Evolutionary conservation across 1,140 invertebrate species (phyloP).

Genomic region (Dermatophagoides farinae): DNA sequence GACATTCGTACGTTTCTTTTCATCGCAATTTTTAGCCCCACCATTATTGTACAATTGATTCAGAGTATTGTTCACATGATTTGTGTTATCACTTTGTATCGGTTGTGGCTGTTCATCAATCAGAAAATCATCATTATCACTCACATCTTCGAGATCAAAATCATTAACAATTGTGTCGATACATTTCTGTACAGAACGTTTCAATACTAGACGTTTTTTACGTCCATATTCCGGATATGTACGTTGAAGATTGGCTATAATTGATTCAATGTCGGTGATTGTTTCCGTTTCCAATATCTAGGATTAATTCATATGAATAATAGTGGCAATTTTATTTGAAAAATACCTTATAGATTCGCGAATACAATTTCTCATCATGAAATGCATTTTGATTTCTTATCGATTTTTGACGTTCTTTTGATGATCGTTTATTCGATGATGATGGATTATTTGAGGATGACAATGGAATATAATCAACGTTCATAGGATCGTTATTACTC

Average conservation of each 20-base stretch:
- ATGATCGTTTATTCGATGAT: too few species aligned
- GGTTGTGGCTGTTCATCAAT: not conserved
- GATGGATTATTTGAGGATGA: too few species aligned
- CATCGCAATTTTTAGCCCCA: too few species aligned
- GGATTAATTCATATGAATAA: not conserved
- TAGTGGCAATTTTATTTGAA: not conserved
- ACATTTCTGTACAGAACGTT: slow-evolving; percentile 39
- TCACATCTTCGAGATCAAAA: not conserved
- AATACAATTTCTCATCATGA: not conserved
- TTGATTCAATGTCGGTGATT: slow-evolving; percentile 1
- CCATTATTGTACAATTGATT: too few species aligned
- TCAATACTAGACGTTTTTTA: slow-evolving; percentile 43
- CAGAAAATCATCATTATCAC: not conserved
- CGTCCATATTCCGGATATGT: slow-evolving; percentile 45
- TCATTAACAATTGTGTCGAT: slow-evolving; percentile 11
- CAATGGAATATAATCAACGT: too few species aligned
- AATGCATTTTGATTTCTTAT: too few species aligned
- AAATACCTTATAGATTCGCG: not conserved
- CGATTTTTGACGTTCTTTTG: too few species aligned
- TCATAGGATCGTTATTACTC: too few species aligned
- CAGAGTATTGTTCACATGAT: not conserved
- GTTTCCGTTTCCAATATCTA: not conserved
- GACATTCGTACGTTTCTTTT: not conserved
- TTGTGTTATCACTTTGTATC: not conserved
- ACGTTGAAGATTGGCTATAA: slow-evolving; percentile 33